A percentile compares a stretch with the other conserved stretches of the same genome.
phyloP scores from a whole-genome alignment of 1,140 invertebrate genomes.

The Drosophila sturtevanti region DNA sequence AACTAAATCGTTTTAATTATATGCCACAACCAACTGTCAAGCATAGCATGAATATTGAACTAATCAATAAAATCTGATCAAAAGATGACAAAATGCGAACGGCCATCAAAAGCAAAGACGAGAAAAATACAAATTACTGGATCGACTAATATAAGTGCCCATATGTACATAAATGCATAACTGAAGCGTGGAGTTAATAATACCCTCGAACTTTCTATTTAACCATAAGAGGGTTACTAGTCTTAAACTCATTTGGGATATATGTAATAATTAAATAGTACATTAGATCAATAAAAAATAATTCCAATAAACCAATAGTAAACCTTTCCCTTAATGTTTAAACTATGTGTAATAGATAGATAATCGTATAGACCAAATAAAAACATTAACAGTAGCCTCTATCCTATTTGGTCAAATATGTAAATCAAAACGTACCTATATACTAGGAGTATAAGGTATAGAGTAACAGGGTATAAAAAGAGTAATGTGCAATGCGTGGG shows the following conservation, averaged over 20 bases:
- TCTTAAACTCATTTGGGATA: too few relatives aligned
- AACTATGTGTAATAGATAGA: too few relatives aligned
- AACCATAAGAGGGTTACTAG: too few relatives aligned
- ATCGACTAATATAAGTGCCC: not conserved
- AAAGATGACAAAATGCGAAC: constrained; percentile 57
- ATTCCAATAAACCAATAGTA: too few relatives aligned
- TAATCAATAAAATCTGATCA: constrained; percentile 66
- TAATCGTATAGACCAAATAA: too few relatives aligned
- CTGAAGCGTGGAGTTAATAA: not conserved
- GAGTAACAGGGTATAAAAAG: constrained; percentile 39
- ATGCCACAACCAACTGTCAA: constrained; percentile 22
- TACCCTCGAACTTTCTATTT: not conserved
- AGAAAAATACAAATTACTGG: constrained; percentile 22
- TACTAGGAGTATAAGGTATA: too few relatives aligned
- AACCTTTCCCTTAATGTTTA: too few relatives aligned
- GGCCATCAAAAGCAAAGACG: constrained; percentile 17
- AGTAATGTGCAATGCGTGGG: constrained; percentile 47
- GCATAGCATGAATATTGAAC: constrained; percentile 47
- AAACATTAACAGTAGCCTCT: too few relatives aligned
- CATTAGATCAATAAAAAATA: too few relatives aligned
- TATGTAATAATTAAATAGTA: too few relatives aligned
- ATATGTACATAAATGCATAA: not conserved
- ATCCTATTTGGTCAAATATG: too few relatives aligned
- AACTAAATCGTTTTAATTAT: constrained; percentile 72
- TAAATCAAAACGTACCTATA: too few relatives aligned